Evolutionary conservation across 1,140 invertebrate genomes (phyloP), one percentile per base, ranked within the genome.

Genomic region (Heliconius eleuchia): DNA sequence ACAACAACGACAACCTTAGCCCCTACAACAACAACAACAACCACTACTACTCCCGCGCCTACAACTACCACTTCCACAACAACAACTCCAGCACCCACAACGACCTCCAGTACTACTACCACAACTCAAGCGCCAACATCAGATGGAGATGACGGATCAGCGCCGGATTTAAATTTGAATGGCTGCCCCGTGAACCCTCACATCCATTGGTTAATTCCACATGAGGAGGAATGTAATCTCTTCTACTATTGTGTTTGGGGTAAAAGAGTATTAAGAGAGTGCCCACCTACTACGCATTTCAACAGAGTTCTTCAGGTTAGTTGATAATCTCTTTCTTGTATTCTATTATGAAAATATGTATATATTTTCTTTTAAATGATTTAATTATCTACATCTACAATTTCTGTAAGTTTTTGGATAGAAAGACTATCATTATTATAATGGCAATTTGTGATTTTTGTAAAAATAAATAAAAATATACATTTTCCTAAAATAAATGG

Each of bases 211-310:
- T 87, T 95, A 3, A 83, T 96, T 66, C 87, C 95, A 3, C 89
- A 96, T 78, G 92, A 95, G 13, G 79, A 84, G 3, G 91, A 96
- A 79, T 97, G 96, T 84, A 88, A 86, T 1, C 89, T 87, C n/a
- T 97, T 95, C 89, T 96, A 96, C 84, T 92, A 95, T n/a, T 97
- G 96, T 80, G 88, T 95, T 18, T 92, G 88, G 80, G 95, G 95
- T 3, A 82, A 84, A 7, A 88, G 92, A 18, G 91, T 95, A 18
- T 79, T 92, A 3, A 94, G 94, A 81, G 23, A 84, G 11, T 97
- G 96, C 78, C 94, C 96, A 0, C 55, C 79, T 16, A 91, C 88
- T 1, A 87, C 96, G 5, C 95, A 96, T 76, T 97, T 96, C 89
- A 96, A 96, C 82, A 89, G 89, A n/a, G 55, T 77, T 0, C 50